phyloP scores from a whole-genome alignment of 2,113 vertebrate species.

The Chrysemys picta region DNA sequence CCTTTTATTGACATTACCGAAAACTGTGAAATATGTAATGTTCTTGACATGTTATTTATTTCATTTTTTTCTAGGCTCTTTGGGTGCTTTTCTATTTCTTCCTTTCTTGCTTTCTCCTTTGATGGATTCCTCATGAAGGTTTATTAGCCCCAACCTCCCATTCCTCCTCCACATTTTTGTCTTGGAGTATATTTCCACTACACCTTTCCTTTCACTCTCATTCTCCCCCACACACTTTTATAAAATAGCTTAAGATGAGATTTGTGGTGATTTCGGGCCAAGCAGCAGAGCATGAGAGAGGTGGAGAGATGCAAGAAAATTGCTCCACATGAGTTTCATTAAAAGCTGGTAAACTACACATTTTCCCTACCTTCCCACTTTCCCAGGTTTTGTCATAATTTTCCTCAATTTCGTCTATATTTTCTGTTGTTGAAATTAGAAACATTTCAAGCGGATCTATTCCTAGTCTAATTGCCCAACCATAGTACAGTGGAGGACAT shows the following conservation, averaged over 20 bases:
- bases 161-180: neutral
- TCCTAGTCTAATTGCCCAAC: neutral
- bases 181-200: neutral
- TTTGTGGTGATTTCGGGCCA: neutral
- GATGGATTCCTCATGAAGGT: neutral
- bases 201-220: accelerated
- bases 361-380: neutral
- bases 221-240: neutral
- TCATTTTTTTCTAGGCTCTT: neutral
- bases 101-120: accelerated
- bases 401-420: neutral
- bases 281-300: neutral
- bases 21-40: neutral
- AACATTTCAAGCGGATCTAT: neutral
- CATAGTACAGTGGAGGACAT: neutral
- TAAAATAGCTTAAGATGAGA: neutral
- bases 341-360: neutral
- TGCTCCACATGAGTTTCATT: neutral
- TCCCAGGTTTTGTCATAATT: neutral
- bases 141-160: neutral
- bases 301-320: neutral
- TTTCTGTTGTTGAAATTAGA: neutral
- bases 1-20: neutral
- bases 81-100: neutral
- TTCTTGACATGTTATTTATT: slow-evolving; percentile 34